These are phyloP conservation scores for Drosophila varians DNA, from an alignment of 1,140 invertebrate species.

Conservation along the genomic window DNA sequence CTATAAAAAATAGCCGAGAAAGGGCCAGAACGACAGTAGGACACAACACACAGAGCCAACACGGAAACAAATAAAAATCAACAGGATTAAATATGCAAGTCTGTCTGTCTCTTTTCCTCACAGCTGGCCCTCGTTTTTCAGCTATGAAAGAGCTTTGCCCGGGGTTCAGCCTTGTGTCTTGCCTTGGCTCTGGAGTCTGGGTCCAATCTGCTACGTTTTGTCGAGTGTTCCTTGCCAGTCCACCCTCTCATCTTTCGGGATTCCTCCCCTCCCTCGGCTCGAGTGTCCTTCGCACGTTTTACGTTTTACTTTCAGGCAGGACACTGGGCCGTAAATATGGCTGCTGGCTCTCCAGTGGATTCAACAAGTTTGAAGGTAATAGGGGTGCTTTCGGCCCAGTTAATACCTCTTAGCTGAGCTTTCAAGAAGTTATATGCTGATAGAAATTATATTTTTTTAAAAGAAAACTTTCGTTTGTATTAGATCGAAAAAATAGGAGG, in stretches of 20 bases:
- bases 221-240: slow-evolving; percentile 57
- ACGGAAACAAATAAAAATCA: slow-evolving; percentile 80
- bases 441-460: too few species aligned
- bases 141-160: slow-evolving; percentile 39
- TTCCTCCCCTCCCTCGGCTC: slow-evolving; percentile 4
- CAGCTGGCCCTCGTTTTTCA: slow-evolving; percentile 15
- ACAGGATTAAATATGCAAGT: slow-evolving; percentile 78
- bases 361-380: slow-evolving; percentile 60
- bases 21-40: slow-evolving; percentile 3
- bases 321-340: slow-evolving; percentile 38
- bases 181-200: slow-evolving; percentile 29
- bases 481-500: too few species aligned
- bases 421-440: too few species aligned
- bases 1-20: slow-evolving; percentile 50
- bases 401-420: slow-evolving; percentile 9
- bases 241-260: slow-evolving; percentile 2
- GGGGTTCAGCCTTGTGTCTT: slow-evolving; percentile 46
- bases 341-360: slow-evolving; percentile 23
- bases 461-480: too few species aligned
- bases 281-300: slow-evolving; percentile 61
- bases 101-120: not conserved
- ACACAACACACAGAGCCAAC: slow-evolving; percentile 26
- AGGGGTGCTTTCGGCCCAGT: not conserved
- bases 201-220: slow-evolving; percentile 77
- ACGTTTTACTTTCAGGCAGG: slow-evolving; percentile 60